These are phyloP conservation scores for Lordiphosa andalusiaca DNA, from an alignment of 2,888 invertebrate genomes.

Conservation along the genomic window DNA sequence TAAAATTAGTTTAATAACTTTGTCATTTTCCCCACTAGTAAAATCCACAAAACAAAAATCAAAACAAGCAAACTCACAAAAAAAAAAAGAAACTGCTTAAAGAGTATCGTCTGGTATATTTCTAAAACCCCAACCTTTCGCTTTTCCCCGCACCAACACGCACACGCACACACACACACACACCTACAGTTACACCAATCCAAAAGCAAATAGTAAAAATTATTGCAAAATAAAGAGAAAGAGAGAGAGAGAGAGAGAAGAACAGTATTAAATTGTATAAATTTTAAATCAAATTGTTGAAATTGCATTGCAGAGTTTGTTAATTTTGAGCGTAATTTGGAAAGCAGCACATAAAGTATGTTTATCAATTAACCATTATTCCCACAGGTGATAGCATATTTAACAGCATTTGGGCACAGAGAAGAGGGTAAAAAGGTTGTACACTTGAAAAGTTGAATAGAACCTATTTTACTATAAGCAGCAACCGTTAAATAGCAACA, in stretches of 20 bases:
- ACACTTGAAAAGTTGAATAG: constrained; percentile 61
- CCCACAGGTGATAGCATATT: too few species aligned
- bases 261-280: too few species aligned
- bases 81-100: constrained; percentile 34
- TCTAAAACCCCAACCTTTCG: constrained; percentile 42
- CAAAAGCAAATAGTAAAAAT: background rate
- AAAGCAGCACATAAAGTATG: background rate
- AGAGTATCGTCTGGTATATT: constrained; percentile 55
- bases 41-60: background rate
- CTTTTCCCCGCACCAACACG: constrained; percentile 24
- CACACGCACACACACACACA: constrained; percentile 23
- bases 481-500: constrained; percentile 59
- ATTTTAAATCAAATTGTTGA: too few species aligned
- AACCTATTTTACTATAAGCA: constrained; percentile 69
- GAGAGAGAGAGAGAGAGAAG: too few species aligned
- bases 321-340: constrained; percentile 62
- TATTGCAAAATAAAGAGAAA: too few species aligned
- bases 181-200: constrained; percentile 18
- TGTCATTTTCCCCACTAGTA: constrained; percentile 36
- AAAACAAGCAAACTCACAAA: constrained; percentile 12
- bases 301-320: constrained; percentile 32
- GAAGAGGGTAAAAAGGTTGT: constrained; percentile 45
- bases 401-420: constrained; percentile 1
- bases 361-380: background rate
- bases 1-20: constrained; percentile 34